Percentiles rank a stretch among this genome's conserved stretches.
These are phyloP conservation scores for Leptodirus hochenwartii DNA, from an alignment of 2,888 invertebrate species.

Conservation along the genomic window DNA sequence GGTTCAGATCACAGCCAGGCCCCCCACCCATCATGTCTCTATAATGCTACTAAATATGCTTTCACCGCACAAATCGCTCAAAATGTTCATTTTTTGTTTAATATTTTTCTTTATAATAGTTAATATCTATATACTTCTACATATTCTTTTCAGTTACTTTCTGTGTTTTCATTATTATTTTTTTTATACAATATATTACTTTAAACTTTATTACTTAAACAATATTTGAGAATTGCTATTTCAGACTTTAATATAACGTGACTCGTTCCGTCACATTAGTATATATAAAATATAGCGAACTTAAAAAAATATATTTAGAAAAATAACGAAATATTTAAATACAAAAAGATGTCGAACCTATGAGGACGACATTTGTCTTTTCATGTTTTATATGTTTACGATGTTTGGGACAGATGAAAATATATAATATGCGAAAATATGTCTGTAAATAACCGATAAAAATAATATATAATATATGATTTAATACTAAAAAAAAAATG, in stretches of 20 bases:
- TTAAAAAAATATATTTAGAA: slow-evolving; percentile 17
- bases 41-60: slow-evolving; percentile 8
- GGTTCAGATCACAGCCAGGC: slow-evolving; percentile 29
- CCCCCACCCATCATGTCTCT: slow-evolving; percentile 18
- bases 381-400: too few relatives aligned
- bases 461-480: slow-evolving; percentile 14
- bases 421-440: slow-evolving; percentile 14
- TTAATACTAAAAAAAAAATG: slow-evolving; percentile 22
- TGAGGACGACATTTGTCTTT: too few relatives aligned
- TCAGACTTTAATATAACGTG: slow-evolving; percentile 31
- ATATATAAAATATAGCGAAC: too few relatives aligned
- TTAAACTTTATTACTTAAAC: slow-evolving; percentile 17
- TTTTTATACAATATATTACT: slow-evolving; percentile 14
- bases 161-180: not conserved
- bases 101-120: slow-evolving; percentile 16
- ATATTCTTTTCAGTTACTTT: not conserved
- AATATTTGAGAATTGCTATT: slow-evolving; percentile 31
- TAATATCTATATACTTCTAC: slow-evolving; percentile 10
- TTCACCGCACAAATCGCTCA: slow-evolving; percentile 16
- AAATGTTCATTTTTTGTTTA: slow-evolving; percentile 20
- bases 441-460: slow-evolving; percentile 15
- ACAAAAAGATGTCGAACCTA: too few relatives aligned
- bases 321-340: too few relatives aligned
- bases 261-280: slow-evolving; percentile 18
- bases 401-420: too few relatives aligned